Conservation (phyloP, 2,888 invertebrate genomes). For the Parasteatoda lunata region DNA sequence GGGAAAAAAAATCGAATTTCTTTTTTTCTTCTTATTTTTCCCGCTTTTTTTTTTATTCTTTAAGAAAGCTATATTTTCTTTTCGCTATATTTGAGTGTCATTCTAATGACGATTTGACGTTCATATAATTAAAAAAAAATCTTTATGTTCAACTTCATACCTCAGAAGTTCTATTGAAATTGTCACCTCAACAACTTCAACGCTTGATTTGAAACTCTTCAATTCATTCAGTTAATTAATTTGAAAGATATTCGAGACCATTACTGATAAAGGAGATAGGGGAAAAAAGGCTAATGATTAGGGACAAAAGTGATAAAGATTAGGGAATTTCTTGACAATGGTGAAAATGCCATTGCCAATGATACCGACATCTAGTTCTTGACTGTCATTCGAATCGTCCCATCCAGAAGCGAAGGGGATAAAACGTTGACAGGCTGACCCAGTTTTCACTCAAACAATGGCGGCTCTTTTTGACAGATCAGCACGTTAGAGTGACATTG, state of each 20-base stretch:
- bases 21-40: too few relatives aligned
- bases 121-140: too few relatives aligned
- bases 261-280: not conserved
- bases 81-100: too few relatives aligned
- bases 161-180: too few relatives aligned
- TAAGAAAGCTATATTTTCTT: too few relatives aligned
- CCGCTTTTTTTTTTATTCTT: too few relatives aligned
- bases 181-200: too few relatives aligned
- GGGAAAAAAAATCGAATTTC: too few relatives aligned
- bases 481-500: constrained; percentile 35
- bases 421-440: constrained; percentile 24
- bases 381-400: not conserved
- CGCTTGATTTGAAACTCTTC: too few relatives aligned
- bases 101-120: too few relatives aligned
- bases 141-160: too few relatives aligned
- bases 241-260: not conserved
- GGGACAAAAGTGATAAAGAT: not conserved
- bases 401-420: constrained; percentile 2
- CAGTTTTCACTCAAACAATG: constrained; percentile 30
- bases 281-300: not conserved
- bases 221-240: not conserved
- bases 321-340: constrained; percentile 20
- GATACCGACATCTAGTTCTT: not conserved
- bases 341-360: not conserved
- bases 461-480: constrained; percentile 25